Evolutionary conservation across 2,888 invertebrate genomes (phyloP).

Genomic region (Sesamia inferens): DNA sequence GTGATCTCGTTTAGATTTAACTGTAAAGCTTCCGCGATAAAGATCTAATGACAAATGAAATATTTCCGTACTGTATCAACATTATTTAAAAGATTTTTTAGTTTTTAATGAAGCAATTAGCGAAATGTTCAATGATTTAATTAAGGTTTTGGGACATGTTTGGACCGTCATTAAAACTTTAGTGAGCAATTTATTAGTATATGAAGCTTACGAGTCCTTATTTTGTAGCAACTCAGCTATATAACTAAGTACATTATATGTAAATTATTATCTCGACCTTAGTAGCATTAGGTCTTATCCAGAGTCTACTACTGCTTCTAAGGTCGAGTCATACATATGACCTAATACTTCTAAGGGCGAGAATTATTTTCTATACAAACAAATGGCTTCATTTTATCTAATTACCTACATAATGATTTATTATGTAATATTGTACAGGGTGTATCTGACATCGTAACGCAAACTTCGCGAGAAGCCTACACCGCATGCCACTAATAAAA

Average conservation of each 20-base stretch:
- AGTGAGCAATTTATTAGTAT: background rate
- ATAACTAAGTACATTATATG: too few species aligned
- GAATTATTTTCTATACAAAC: background rate
- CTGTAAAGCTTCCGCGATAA: conserved; percentile 47
- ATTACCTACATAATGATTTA: background rate
- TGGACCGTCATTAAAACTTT: conserved; percentile 11
- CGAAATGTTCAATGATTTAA: conserved; percentile 37
- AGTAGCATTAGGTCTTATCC: too few species aligned
- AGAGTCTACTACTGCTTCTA: too few species aligned
- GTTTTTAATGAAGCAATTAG: conserved; percentile 43
- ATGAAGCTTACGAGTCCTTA: background rate
- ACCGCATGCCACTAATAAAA: too few species aligned
- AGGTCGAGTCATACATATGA: too few species aligned
- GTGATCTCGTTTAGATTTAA: conserved; percentile 45
- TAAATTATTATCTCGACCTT: too few species aligned
- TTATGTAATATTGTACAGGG: conserved; percentile 3
- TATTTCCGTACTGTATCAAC: conserved; percentile 35
- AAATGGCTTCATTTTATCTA: background rate
- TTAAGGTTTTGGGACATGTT: conserved; percentile 32
- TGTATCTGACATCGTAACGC: too few species aligned
- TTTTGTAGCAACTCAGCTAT: background rate
- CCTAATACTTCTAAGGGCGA: too few species aligned
- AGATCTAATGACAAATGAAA: conserved; percentile 51
- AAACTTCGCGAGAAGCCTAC: too few species aligned
- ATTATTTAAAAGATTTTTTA: conserved; percentile 24